These are phyloP conservation scores for Aphidoletes aphidimyza DNA, from an alignment of 2,888 invertebrate species.

Conservation along the genomic window DNA sequence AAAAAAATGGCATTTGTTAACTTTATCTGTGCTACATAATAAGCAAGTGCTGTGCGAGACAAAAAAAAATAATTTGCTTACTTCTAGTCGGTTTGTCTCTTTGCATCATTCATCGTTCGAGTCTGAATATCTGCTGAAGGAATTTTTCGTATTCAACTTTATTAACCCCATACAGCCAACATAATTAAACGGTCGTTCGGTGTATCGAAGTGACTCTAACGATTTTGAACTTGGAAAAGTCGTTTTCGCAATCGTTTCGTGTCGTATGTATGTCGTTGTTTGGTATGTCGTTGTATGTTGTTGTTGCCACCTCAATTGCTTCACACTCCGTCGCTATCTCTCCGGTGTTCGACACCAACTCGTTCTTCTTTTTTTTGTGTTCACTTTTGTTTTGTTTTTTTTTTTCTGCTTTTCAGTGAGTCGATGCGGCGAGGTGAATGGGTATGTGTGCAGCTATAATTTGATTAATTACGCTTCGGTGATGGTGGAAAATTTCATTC, in stretches of 20 bases:
- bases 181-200: conserved; percentile 1
- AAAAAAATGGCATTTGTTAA: conserved; percentile 27
- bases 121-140: background rate
- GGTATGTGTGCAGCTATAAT: conserved; percentile 10
- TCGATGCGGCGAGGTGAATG: background rate
- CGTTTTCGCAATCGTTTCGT: conserved; percentile 1
- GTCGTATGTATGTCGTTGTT: background rate
- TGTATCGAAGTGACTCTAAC: conserved; percentile 25
- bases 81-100: conserved; percentile 8
- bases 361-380: background rate
- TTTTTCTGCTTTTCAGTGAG: background rate
- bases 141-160: conserved; percentile 13
- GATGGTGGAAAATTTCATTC: conserved; percentile 50
- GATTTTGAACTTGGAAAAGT: conserved; percentile 53
- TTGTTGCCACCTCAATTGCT: background rate
- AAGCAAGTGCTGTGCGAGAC: background rate
- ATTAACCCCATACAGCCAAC: conserved; percentile 1
- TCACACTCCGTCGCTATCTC: no score
- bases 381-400: background rate
- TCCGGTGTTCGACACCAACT: no score
- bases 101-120: background rate
- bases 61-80: background rate
- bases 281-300: conserved; percentile 24
- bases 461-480: conserved; percentile 49
- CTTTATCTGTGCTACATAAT: conserved; percentile 19